A percentile compares a stretch with the other conserved stretches of the same genome.
These are phyloP conservation scores for Tupaia chinensis DNA, from an alignment of 2,113 vertebrate genomes.

Conservation along the genomic window DNA sequence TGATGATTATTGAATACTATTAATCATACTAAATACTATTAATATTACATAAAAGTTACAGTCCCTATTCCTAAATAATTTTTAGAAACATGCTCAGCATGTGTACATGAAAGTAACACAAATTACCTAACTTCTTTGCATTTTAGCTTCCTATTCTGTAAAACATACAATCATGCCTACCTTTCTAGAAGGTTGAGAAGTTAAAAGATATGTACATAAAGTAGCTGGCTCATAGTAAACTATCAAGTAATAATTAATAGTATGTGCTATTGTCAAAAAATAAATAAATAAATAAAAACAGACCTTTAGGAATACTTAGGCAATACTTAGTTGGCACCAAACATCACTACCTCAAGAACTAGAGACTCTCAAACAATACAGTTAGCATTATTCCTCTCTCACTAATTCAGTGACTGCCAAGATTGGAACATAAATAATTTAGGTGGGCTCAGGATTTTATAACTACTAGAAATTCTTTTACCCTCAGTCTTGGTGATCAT, in stretches of 20 bases:
- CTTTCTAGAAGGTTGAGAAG: slow-evolving; percentile 34
- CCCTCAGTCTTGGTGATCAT: not conserved
- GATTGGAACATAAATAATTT: slow-evolving; percentile 12
- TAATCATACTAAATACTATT: slow-evolving; percentile 51
- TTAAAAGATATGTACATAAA: not conserved
- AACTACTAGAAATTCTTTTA: slow-evolving; percentile 53
- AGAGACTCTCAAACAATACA: not conserved
- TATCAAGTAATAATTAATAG: slow-evolving; percentile 31
- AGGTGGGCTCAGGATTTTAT: slow-evolving; percentile 2
- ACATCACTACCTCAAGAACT: slow-evolving; percentile 12
- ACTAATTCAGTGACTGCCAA: slow-evolving; percentile 13
- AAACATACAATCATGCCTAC: slow-evolving; percentile 27
- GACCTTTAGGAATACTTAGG: not conserved
- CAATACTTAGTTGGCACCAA: slow-evolving; percentile 42
- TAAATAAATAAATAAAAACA: not conserved
- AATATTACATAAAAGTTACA: slow-evolving; percentile 57
- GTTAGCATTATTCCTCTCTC: slow-evolving; percentile 18
- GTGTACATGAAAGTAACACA: slow-evolving; percentile 21
- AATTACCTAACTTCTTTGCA: slow-evolving; percentile 14
- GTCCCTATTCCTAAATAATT: slow-evolving; percentile 29
- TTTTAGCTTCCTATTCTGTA: not conserved
- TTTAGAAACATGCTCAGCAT: slow-evolving; percentile 30
- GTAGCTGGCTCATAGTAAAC: not conserved
- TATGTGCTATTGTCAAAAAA: slow-evolving; percentile 34
- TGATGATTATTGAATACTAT: slow-evolving; percentile 43